Base-by-base conservation (phyloP, 2,797 vertebrate species). In the Meriones psammophilus region DNA sequence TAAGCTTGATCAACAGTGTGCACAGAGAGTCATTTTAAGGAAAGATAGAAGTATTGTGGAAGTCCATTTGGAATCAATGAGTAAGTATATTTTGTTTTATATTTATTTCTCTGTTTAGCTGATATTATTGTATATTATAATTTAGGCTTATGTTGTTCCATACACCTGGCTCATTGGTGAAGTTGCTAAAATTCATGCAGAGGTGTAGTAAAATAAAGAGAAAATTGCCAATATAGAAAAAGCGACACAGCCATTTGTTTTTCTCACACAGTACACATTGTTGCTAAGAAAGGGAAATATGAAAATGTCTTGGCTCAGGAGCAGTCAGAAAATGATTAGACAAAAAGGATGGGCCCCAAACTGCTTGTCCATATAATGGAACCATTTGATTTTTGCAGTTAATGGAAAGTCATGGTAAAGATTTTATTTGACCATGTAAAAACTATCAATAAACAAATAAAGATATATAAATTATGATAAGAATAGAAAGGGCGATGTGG, bases 81-180 rank as follows among this genome's bases (percentile, higher is more conserved):
- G 46, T 18, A 64, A 78, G n/a, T 81, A 81, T 24, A 88, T 92
- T 94, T 64, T 76, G 79, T 71, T 97, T 84, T 68, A 60, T 26
- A 88, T 60, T 69, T 54, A 8, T 28, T 74, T 26, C 33, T 28
- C 66, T 86, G 7, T 69, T 56, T 79, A 1, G 2, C 22, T 28
- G 6, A 0, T 60, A 5, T 74, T 33, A 77, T 86, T 91, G 96
- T 79, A 92, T 64, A 90, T 96, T 89, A 86, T 7, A 20, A 76
- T 46, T 79, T 80, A 54, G 22, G 5, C 0, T 54, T 93, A 12
- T 42, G 17, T 86, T 93, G 64, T 20, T 28, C 7, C 4, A 15
- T 68, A 89, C 46, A 81, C 90, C 66, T 77, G 79, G 46, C 39
- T 93, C 2, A 26, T 90, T 94, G 73, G 20, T 92, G 30, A 96